Evolutionary conservation across 2,888 invertebrate genomes (phyloP), one percentile per base, ranked within the genome.

Genomic region (Ornithoptera priamus): DNA sequence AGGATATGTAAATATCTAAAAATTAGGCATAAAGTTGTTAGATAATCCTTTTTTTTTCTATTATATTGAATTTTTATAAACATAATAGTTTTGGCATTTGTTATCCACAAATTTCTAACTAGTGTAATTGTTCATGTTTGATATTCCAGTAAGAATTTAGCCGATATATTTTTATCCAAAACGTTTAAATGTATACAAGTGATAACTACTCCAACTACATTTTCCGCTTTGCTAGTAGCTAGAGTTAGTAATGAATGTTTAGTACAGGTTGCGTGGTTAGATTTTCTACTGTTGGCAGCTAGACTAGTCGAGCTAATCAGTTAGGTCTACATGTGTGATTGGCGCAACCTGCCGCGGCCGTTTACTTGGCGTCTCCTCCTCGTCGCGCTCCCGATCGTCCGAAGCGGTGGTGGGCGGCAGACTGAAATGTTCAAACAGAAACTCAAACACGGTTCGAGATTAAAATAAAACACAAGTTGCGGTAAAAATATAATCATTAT

Each of bases 341-440:
- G 72, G 65, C 67, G 77, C 85, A 84, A 93, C 92, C 88, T 94
- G 94, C 72, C 92, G 89, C 73, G 89, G 81, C 39, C 93, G 92
- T 78, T 94, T 94, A 73, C 82, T 78, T 12, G 93, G 92, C 22
- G 85, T 82, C 73, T 90, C 80, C 78, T 90, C 86, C 72, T 91
- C 85, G 76, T 90, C 90, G 0, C 86, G 81, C 0, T 87, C 87
- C 0, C 86, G 80, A 0, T 88, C 87, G 20, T 87, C 87, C 5
- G 84, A 78, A 10, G 87, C 83, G 57, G 88, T 83, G 46, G 85
- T 83, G 1, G 90, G 84, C 10, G 89, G 86, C 7, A 91, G 80
- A 2, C 92, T 92, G 87, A 10, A 84, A 84, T 69, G 0, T 56
- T 56, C 10, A 20, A 56, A 46, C 1, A 15, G 1, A 46, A 42